phyloP scores from a whole-genome alignment of 2,797 vertebrate species.

The Danio tinwini region DNA sequence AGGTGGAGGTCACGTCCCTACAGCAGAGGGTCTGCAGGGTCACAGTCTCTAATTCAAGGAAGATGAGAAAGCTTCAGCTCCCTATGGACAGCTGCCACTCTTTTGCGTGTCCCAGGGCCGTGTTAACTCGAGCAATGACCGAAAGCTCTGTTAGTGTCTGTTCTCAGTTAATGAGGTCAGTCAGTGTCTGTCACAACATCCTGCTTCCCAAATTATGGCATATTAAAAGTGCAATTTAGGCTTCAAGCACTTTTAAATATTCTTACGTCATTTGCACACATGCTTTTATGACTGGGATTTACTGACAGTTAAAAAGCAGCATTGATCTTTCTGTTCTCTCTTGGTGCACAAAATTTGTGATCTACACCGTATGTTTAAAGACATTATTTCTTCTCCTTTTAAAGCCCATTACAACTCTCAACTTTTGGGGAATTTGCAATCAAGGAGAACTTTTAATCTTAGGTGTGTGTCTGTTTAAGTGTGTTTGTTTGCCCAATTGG shows the following conservation, averaged over 20 bases:
- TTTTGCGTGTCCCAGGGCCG: constrained; percentile 29
- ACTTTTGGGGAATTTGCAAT: constrained; percentile 51
- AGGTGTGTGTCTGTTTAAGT: constrained; percentile 8
- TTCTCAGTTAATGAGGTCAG: constrained; percentile 29
- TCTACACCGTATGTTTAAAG: constrained; percentile 61
- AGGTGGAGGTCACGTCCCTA: constrained; percentile 44
- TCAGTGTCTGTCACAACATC: neutral
- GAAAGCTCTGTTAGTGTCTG: constrained; percentile 30
- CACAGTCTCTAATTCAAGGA: constrained; percentile 43
- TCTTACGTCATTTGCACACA: neutral
- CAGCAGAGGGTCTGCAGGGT: constrained; percentile 51
- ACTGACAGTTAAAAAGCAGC: neutral
- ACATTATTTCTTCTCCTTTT: constrained; percentile 66
- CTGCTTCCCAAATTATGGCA: neutral
- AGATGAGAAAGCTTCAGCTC: constrained; percentile 43
- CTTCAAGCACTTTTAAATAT: neutral
- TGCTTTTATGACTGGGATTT: neutral
- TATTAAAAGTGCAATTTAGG: neutral
- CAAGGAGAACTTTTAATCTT: constrained; percentile 50
- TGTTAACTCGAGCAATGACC: constrained; percentile 36
- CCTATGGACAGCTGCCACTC: constrained; percentile 37
- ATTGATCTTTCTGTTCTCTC: neutral
- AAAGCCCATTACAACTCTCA: constrained; percentile 63
- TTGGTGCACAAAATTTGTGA: constrained; percentile 55
- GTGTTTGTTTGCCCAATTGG: neutral